Evolutionary conservation across 2,888 invertebrate species (phyloP), one percentile per base, ranked within the genome.

Genomic region (Limenitis camilla): DNA sequence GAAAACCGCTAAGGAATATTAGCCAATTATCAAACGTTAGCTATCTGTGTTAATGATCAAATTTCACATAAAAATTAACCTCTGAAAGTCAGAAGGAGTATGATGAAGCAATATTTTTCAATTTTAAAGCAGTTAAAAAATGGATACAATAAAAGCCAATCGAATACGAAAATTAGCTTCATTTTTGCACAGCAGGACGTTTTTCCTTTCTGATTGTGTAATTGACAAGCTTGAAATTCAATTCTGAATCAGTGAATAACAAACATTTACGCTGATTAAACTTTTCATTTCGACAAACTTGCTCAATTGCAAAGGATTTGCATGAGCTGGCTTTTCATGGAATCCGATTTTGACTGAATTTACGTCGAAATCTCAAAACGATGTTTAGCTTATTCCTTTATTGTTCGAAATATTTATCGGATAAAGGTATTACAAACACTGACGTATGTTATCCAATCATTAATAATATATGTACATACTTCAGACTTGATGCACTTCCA

Each of bases 401-500:
- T 19, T 19, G 19, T 19, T 19, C 19, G 3, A 19, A 19, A 19
- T 19, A 19, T 19, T 19, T 19, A 19, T 19, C 19, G 19, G n/a
- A n/a, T n/a, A n/a, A n/a, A n/a, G n/a, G n/a, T 19, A 19, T 19
- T 19, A 19, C 19, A 19, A 19, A 19, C 19, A 19, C 3, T 19
- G 3, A 19, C 19, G 19, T 2, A 2, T 19, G 19, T 19, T 19
- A 19, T 19, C 19, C 1, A 19, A 2, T 19, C 19, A 19, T 2
- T 19, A 19, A 19, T 19, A 19, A 30, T 42, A 36, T 9, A 32
- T 6, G 27, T n/a, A 63, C 69, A 62, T 72, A 91, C 77, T 91
- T 90, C 62, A 93, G 88, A 56, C 92, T 89, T 68, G 92, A 92
- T 56, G 92, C 89, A 63, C 92, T 92, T 61, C 95, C 95, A 77